Evolutionary conservation across 2,888 invertebrate species (phyloP), one percentile per base, ranked within the genome.

Genomic region (Vesta saturnalis): DNA sequence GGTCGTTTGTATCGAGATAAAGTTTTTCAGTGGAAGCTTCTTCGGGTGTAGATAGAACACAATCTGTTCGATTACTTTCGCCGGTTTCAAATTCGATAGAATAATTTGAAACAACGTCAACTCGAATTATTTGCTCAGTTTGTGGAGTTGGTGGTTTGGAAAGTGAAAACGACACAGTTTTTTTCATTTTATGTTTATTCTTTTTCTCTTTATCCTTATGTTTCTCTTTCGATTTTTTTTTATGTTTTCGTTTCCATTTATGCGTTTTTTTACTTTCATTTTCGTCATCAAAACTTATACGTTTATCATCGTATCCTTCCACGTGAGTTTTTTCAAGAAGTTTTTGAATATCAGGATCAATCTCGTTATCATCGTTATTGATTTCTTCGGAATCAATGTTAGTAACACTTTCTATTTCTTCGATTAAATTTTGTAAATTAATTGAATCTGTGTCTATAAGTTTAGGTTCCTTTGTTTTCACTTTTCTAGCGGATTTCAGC

Each of bases 41-140:
- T 61, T 47, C 12, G 21, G 49, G 18, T 66, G 59, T n/a, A 46
- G 30, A 30, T 23, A 23, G 10, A 18, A 21, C 21, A 12, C 18
- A 57, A 14, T 46, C 54, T 6, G 66, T 60, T 23, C 58, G 19
- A 12, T 60, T 60, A 0, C 52, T 66, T 62, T 71, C 67, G 6
- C 60, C 18, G 14, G 62, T 59, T 55, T 72, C 67, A 47, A 77
- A 76, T 16, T 80, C 80, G 23, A 76, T 59, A 2, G 81, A 79
- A 64, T 80, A 76, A 72, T 77, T 83, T 18, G 84, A 83, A 18
- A 81, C 82, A 15, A 84, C 81, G 70, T 83, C 84, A 10, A 84
- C 83, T 60, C 84, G 75, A 56, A 84, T 84, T 8, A 84, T 76
- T 75, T 83, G 82, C 65, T 81, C 79, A 0, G 83, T 83, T 70